A percentile compares a stretch with the other conserved stretches of the same genome.
Conservation (phyloP, 2,113 vertebrate genomes). For the Pangasianodon gigas region DNA sequence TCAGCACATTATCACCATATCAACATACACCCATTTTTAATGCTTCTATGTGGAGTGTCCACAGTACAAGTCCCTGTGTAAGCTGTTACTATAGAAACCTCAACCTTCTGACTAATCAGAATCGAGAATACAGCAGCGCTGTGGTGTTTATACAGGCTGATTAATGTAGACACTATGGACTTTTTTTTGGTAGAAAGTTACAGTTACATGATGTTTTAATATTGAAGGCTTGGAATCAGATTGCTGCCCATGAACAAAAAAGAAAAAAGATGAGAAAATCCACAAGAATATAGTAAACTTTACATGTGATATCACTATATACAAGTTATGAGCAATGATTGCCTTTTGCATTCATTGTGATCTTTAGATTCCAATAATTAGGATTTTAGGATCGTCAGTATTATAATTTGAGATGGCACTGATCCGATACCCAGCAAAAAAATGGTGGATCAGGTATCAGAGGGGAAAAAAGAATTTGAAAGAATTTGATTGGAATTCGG, state of each 20-base stretch:
- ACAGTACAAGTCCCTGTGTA: background rate
- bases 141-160: background rate
- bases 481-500: background rate
- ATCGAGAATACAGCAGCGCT: background rate
- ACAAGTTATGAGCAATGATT: background rate
- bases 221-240: background rate
- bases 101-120: background rate
- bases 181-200: background rate
- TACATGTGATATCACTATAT: background rate
- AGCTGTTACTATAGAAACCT: background rate
- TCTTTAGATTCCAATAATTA: background rate
- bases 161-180: background rate
- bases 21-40: background rate
- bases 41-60: background rate
- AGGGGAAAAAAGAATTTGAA: background rate
- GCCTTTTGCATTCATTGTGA: background rate
- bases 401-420: background rate
- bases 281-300: too few relatives aligned
- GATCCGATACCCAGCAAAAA: background rate
- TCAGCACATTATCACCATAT: background rate
- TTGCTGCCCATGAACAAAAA: background rate
- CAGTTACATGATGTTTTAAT: background rate
- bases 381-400: background rate
- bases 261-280: background rate
- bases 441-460: background rate